A percentile compares a stretch with the other conserved stretches of the same genome.
Conservation (phyloP, 2,113 vertebrate genomes). For the Ranitomeya imitator region DNA sequence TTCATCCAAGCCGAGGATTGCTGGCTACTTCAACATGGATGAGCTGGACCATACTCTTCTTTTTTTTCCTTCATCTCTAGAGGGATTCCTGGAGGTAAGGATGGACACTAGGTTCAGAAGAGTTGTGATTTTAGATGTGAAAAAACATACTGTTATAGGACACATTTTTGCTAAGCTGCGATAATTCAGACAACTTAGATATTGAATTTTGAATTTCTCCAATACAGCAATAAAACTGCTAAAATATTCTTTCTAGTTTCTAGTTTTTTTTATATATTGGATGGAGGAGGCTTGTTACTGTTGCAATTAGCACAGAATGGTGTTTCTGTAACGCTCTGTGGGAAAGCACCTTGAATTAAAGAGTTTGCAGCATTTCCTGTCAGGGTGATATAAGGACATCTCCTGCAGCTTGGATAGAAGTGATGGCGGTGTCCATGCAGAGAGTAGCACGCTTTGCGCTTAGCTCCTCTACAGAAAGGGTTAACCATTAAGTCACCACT, state of each 20-base stretch:
- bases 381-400: slow-evolving; percentile 40
- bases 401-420: not conserved
- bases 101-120: not conserved
- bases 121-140: not conserved
- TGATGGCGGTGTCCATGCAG: not conserved
- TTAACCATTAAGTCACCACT: slow-evolving; percentile 51
- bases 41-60: too few species aligned
- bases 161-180: not conserved
- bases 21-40: too few species aligned
- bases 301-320: not conserved
- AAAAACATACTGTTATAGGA: not conserved
- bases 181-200: not conserved
- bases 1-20: too few species aligned
- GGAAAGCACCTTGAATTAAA: slow-evolving; percentile 32
- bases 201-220: not conserved
- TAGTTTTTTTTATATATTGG: not conserved
- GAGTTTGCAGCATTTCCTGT: slow-evolving; percentile 24
- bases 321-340: slow-evolving; percentile 32
- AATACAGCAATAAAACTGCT: not conserved
- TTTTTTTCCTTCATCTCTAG: too few species aligned
- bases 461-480: not conserved
- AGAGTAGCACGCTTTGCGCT: not conserved
- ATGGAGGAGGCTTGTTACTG: not conserved
- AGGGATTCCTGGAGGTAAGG: not conserved
- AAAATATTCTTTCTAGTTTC: not conserved